Evolutionary conservation across 2,113 vertebrate species (phyloP), one percentile per base, ranked within the genome.

Genomic region (Dunckerocampus dactyliophorus): DNA sequence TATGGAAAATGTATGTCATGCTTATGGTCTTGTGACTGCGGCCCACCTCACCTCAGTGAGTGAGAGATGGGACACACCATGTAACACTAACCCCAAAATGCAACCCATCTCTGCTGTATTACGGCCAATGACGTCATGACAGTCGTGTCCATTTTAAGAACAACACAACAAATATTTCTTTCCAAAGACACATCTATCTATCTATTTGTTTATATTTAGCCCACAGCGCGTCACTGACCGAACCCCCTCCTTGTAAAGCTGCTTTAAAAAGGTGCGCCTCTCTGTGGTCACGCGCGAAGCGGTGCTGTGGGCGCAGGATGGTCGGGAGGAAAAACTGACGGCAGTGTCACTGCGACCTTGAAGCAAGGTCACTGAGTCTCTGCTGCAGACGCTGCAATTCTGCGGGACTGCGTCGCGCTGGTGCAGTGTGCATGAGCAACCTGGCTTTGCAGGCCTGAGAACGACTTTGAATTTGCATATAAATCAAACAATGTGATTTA

Each of bases 331-430:
- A 80, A 81, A 79, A 83, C 79, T 83, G 80, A 84, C 82, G 77
- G 79, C 67, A 65, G 85, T 82, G 88, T 89, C 88, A 89, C 57
- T 86, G 82, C 87, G 89, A 90, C 91, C 90, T 92, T 92, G 89
- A 88, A 80, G 65, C 84, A 91, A 92, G 88, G 90, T 89, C 87
- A 82, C 52, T 17, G 21, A 49, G 84, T 76, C 84, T 82, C 71
- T 81, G 81, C 88, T 83, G 85, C 88, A 81, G 82, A 85, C 77
- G 75, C 88, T 84, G 88, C 88, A 84, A 79, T 86, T 87, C 80
- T 82, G 75, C 76, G 63, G 79, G 52, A 65, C 83, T 79, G 81
- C 83, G 84, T 84, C 85, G 69, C 37, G 72, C 72, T 79, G 88
- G 67, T 82, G 83, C 82, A 88, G 79, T 74, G 73, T 81, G 69